Evolutionary conservation across 2,797 vertebrate genomes (phyloP), one percentile per base, ranked within the genome.

Genomic region (Lophius americanus): DNA sequence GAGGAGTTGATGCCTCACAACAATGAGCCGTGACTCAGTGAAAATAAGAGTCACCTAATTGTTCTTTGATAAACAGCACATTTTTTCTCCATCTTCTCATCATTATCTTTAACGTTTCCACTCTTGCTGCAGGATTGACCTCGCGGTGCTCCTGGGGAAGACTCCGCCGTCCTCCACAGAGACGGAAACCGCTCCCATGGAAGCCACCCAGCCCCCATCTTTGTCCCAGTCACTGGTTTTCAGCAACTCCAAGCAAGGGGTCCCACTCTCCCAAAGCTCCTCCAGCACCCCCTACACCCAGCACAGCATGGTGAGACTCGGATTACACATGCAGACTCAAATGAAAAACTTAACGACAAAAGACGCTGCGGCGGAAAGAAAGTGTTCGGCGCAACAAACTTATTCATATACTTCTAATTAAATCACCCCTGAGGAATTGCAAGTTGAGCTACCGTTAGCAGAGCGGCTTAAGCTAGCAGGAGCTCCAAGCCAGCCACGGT

Each of bases 171-270:
- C 96, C 57, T 95, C 97, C 36, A 91, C 96, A 53, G 97, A 98
- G 93, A 94, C 93, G 2, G 98, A 98, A 82, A 90, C 94, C 1
- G 77, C 95, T 73, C 93, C 91, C 53, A 83, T 95, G 92, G 96
- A 98, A 78, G 85, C 94, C 10, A 70, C 93, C 73, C 96, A 97
- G 92, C 95, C 96, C 32, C 88, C 95, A 44, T 91, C 96, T 56
- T 88, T 98, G 85, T 93, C 96, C 7, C 97, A 98, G 88, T 96
- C 97, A 8, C 91, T 99, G 91, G 96, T 99, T 81, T 99, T 98
- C 90, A 99, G 96, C 92, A 99, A 97, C 84, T 98, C 98, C 59
- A 98, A 98, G 90, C 98, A 99, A 93, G 93, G 90, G 32, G 92
- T 85, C 37, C 78, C 94, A 2, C 88, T 96, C 23, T 90, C 96